phyloP scores from a whole-genome alignment of 2,797 vertebrate species.

The Tadarida brasiliensis region DNA sequence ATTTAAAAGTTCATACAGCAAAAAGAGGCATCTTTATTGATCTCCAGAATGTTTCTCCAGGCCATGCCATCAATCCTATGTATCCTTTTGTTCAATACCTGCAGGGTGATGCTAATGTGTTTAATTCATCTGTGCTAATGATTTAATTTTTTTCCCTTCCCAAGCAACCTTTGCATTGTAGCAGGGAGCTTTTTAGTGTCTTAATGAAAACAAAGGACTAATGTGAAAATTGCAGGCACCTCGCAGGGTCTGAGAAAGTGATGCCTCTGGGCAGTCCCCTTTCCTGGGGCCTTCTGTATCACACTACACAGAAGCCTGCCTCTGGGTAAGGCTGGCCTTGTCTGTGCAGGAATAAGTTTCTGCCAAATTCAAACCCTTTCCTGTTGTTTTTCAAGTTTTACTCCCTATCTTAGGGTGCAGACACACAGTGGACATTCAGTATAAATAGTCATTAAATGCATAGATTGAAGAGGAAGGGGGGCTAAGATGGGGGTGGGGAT shows the following conservation, averaged over 20 bases:
- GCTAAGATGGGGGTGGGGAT: accelerated
- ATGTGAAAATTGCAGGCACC: neutral
- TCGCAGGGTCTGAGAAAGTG: neutral
- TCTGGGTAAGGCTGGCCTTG: neutral
- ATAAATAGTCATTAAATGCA: neutral
- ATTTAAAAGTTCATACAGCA: neutral
- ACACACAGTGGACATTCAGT: neutral
- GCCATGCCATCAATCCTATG: neutral
- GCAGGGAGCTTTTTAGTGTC: neutral
- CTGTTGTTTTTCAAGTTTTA: neutral
- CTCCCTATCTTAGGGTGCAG: neutral
- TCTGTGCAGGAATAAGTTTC: neutral
- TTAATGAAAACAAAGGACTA: slow-evolving; percentile 20
- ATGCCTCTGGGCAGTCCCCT: too few species aligned
- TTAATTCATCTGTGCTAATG: slow-evolving; percentile 64
- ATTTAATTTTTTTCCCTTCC: slow-evolving; percentile 65
- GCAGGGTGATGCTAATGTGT: slow-evolving; percentile 37
- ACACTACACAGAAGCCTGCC: neutral
- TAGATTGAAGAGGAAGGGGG: neutral
- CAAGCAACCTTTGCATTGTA: slow-evolving; percentile 43
- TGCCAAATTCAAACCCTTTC: neutral
- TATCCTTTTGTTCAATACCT: slow-evolving; percentile 29
- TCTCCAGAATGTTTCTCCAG: neutral
- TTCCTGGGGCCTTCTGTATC: neutral
- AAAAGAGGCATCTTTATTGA: neutral